Base-by-base conservation (phyloP, 1,140 invertebrate genomes). In the Paramacrobiotus metropolitanus region DNA sequence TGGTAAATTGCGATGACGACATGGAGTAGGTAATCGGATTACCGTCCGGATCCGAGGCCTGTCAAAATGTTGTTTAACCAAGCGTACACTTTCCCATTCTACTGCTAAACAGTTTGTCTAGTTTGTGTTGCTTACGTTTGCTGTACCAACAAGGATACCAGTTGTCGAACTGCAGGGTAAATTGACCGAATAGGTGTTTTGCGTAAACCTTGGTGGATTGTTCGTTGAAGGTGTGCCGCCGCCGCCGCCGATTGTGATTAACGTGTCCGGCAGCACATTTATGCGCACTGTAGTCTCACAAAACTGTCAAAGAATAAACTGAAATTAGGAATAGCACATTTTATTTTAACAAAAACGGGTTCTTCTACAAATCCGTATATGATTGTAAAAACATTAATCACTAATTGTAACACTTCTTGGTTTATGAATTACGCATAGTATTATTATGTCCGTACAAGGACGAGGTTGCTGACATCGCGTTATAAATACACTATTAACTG, bases 81-180 rank as follows among this genome's bases (percentile, higher is more conserved):
- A n/a, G n/a, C n/a, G n/a, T n/a, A n/a, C n/a, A n/a, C n/a, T n/a
- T n/a, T n/a, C n/a, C n/a, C n/a, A n/a, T n/a, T n/a, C n/a, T n/a
- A n/a, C n/a, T n/a, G n/a, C n/a, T n/a, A n/a, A n/a, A n/a, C n/a
- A n/a, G n/a, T n/a, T n/a, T n/a, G n/a, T n/a, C n/a, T n/a, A n/a
- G n/a, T n/a, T n/a, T n/a, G n/a, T n/a, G n/a, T 55, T 55, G 48
- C 48, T 55, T 55, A 55, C 48, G 24, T 24, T 55, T 9, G 48
- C 48, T 18, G 48, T 55, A 55, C 48, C 48, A 24, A 55, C 48
- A 55, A 55, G 48, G 48, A 55, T 24, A 28, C 48, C 48, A 4
- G 48, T 24, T 9, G 9, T 55, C 4, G 48, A 4, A 24, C 48
- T 55, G 48, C 48, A 55, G 24, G 48, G 48, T 24, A 55, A 24